A percentile compares a stretch with the other conserved stretches of the same genome.
These are phyloP conservation scores for Galagoides demidoff DNA, from an alignment of 2,797 vertebrate species.

Conservation along the genomic window DNA sequence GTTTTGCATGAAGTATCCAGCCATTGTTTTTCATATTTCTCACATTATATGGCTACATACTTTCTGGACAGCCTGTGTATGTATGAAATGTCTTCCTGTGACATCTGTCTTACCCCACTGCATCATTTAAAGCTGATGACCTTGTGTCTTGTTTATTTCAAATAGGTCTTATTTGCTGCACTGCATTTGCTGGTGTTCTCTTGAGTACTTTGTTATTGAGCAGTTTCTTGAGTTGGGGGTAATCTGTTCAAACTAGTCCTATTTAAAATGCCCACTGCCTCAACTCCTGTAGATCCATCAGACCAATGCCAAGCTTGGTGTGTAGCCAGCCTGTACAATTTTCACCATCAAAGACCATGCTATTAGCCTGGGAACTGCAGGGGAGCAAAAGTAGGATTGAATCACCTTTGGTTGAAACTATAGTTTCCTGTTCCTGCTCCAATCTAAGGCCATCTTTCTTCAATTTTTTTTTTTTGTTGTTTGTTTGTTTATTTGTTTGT, in stretches of 20 bases:
- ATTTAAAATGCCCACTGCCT: neutral
- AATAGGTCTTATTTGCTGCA: neutral
- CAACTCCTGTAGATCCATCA: neutral
- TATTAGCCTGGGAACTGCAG: neutral
- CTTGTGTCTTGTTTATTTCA: neutral
- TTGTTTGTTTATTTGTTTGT: too few relatives aligned
- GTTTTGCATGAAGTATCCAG: too few relatives aligned
- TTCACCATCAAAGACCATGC: neutral
- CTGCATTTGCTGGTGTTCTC: neutral
- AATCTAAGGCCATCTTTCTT: neutral
- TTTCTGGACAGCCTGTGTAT: too few relatives aligned
- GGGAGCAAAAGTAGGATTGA: neutral
- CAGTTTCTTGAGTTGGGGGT: neutral
- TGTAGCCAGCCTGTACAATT: neutral
- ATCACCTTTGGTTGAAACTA: neutral
- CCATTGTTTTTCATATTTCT: too few relatives aligned
- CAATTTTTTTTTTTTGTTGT: too few relatives aligned
- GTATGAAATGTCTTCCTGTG: neutral
- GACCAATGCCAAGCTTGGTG: neutral
- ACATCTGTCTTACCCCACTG: neutral
- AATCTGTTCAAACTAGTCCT: neutral
- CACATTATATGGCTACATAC: too few relatives aligned
- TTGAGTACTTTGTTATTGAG: neutral
- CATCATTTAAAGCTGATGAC: neutral
- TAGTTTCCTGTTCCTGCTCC: neutral